Percentiles rank a stretch among this genome's conserved stretches.
These are phyloP conservation scores for Puntigrus tetrazona DNA, from an alignment of 2,113 vertebrate species.

Conservation along the genomic window DNA sequence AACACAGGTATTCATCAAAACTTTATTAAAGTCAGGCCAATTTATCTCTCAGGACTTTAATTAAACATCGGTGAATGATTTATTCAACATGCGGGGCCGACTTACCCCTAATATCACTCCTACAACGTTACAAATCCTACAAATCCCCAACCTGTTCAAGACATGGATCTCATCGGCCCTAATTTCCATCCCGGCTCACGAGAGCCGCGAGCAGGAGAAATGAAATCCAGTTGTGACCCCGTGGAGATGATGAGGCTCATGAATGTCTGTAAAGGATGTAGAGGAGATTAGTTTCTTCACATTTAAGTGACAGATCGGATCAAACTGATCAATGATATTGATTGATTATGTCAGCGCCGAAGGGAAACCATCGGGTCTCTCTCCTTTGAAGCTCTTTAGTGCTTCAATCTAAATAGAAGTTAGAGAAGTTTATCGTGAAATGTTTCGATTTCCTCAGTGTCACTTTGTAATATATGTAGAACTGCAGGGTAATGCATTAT, in stretches of 20 bases:
- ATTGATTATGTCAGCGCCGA: neutral
- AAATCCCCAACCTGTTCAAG: slow-evolving; percentile 8
- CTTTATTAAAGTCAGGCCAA: slow-evolving; percentile 6
- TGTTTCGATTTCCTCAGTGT: neutral
- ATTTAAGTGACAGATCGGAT: slow-evolving; percentile 60
- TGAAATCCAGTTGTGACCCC: slow-evolving; percentile 45
- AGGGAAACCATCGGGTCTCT: neutral
- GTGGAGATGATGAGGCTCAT: slow-evolving; percentile 2
- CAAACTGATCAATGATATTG: neutral
- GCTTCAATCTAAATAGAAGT: slow-evolving; percentile 54
- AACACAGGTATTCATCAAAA: slow-evolving; percentile 30
- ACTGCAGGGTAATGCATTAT: neutral
- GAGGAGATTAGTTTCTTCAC: slow-evolving; percentile 51
- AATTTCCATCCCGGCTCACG: neutral
- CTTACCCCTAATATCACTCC: slow-evolving; percentile 4
- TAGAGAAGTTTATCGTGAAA: no score
- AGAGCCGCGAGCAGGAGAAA: slow-evolving; percentile 11
- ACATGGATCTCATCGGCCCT: neutral
- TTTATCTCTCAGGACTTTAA: slow-evolving; percentile 26
- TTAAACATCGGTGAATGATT: slow-evolving; percentile 43
- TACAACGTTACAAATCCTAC: slow-evolving; percentile 4
- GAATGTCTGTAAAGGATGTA: slow-evolving; percentile 20
- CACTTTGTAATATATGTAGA: neutral
- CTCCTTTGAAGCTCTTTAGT: slow-evolving; percentile 58
- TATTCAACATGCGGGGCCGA: slow-evolving; percentile 8